Evolutionary conservation across 2,888 invertebrate species (phyloP).

Genomic region (Cephonodes hylas): DNA sequence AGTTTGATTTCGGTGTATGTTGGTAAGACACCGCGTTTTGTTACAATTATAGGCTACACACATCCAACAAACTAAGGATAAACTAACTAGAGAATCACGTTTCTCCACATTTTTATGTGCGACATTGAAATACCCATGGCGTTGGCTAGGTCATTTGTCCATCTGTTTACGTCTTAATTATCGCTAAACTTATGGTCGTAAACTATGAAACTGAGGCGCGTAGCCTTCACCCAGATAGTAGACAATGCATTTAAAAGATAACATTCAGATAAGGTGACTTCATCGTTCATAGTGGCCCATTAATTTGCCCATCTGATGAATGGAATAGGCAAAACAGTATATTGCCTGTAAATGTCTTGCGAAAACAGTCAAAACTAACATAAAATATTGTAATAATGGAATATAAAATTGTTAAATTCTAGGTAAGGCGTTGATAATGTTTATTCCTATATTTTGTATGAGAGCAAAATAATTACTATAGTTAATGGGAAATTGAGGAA

Average conservation of each 20-base stretch:
- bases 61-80: too few species aligned
- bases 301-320: neutral
- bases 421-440: too few species aligned
- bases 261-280: neutral
- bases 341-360: neutral
- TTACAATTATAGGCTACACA: too few species aligned
- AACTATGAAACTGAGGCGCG: neutral
- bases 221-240: conserved; percentile 2
- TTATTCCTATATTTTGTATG: too few species aligned
- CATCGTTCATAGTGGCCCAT: neutral
- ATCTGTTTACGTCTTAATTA: neutral
- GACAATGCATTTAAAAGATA: neutral
- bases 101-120: neutral
- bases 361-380: too few species aligned
- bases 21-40: too few species aligned
- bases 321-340: neutral
- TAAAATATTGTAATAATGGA: too few species aligned
- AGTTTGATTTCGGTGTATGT: too few species aligned
- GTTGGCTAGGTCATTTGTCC: neutral
- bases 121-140: neutral
- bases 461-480: too few species aligned
- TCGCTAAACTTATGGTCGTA: neutral
- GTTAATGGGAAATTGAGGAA: too few species aligned
- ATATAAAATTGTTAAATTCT: too few species aligned
- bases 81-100: too few species aligned